Conservation (phyloP, 2,888 invertebrate species). For the Coronaproctus castanopsis region DNA sequence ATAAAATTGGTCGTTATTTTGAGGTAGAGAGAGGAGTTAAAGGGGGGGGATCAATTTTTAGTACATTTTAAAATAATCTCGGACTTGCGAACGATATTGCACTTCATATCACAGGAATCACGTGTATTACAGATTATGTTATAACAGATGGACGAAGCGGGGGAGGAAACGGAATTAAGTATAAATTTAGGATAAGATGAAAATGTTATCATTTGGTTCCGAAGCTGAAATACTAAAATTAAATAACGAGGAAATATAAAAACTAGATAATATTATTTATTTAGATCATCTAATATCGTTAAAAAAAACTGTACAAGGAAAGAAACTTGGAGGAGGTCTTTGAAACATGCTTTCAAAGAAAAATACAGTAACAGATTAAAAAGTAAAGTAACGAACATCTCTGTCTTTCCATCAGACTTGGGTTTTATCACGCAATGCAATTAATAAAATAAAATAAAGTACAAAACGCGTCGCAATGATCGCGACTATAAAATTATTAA, state of each 20-base stretch:
- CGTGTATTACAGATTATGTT: neutral
- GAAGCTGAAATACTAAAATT: neutral
- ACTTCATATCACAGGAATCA: neutral
- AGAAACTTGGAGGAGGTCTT: neutral
- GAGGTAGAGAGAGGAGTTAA: no score
- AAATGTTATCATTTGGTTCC: neutral
- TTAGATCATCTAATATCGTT: neutral
- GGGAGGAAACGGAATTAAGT: neutral
- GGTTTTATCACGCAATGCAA: no score
- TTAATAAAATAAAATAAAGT: no score
- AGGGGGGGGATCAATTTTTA: no score
- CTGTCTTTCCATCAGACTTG: no score
- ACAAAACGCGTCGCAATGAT: no score
- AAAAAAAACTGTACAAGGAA: neutral
- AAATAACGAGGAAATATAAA: neutral
- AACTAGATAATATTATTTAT: neutral
- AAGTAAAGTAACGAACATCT: no score
- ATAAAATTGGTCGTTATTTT: no score
- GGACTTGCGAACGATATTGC: no score
- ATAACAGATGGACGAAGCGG: neutral
- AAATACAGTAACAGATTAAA: no score
- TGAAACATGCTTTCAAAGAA: neutral
- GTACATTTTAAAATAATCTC: no score
- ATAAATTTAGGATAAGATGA: neutral
- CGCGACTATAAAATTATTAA: no score